Conservation (phyloP, 2,888 invertebrate genomes). For the Molanna angustata region DNA sequence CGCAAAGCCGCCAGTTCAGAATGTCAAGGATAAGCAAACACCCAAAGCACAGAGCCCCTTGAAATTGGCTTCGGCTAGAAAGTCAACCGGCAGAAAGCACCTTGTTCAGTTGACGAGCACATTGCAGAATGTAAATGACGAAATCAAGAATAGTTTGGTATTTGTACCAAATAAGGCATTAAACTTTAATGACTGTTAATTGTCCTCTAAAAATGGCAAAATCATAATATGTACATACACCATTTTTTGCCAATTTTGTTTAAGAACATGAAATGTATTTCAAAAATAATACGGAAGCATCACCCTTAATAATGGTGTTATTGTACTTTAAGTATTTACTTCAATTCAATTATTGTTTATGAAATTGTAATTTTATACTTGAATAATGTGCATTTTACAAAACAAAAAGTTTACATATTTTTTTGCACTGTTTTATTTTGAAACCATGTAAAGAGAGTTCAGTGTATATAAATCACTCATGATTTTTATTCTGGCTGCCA, state of each 20-base stretch:
- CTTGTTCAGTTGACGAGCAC: conserved; percentile 28
- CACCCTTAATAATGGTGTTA: no score
- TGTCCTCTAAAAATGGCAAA: conserved; percentile 1
- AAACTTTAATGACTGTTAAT: conserved; percentile 25
- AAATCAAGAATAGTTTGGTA: conserved; percentile 23
- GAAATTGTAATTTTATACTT: no score
- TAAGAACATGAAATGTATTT: not conserved
- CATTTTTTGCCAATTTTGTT: not conserved
- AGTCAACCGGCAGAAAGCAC: conserved; percentile 18
- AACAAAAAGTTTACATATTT: no score
- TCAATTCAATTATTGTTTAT: no score
- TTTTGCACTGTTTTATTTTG: no score
- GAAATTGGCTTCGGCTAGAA: conserved; percentile 12
- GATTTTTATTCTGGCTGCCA: no score
- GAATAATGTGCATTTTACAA: no score
- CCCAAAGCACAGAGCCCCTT: conserved; percentile 4
- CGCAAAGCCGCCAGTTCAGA: not conserved
- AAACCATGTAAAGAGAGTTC: no score
- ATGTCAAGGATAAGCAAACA: not conserved
- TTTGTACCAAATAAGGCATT: conserved; percentile 32
- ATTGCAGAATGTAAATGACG: conserved; percentile 25
- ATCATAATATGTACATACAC: no score
- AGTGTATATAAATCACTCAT: no score
- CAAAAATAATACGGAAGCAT: no score
- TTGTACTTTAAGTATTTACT: no score